Evolutionary conservation across 2,888 invertebrate genomes (phyloP).

Genomic region (Crossocerus cetratus): DNA sequence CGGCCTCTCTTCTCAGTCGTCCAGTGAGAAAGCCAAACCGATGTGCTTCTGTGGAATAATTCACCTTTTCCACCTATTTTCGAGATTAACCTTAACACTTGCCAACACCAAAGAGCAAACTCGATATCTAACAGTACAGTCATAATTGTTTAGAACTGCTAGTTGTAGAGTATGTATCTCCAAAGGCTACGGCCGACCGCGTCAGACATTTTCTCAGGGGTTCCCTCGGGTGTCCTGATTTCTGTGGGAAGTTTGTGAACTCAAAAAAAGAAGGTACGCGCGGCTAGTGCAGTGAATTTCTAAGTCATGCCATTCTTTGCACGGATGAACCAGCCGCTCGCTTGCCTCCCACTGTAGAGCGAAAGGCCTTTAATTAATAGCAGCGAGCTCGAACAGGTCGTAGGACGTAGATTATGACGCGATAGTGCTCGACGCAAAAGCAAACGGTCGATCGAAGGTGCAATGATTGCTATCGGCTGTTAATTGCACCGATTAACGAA

Average conservation of each 20-base stretch:
- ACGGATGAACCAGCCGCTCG: constrained; percentile 53
- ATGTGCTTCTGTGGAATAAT: constrained; percentile 45
- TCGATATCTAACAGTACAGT: neutral
- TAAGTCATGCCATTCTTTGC: constrained; percentile 54
- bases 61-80: constrained; percentile 29
- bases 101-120: constrained; percentile 16
- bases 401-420: constrained; percentile 42
- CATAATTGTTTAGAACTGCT: constrained; percentile 11
- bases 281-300: constrained; percentile 12
- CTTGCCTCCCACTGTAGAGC: constrained; percentile 39
- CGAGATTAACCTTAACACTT: constrained; percentile 17
- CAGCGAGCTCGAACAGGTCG: constrained; percentile 27
- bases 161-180: neutral
- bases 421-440: constrained; percentile 42
- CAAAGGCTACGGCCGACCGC: no score
- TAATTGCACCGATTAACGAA: constrained; percentile 59
- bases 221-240: no score
- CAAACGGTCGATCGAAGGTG: constrained; percentile 22
- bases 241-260: constrained; percentile 37
- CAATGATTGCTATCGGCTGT: constrained; percentile 54
- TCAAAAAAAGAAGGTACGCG: no score
- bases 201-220: no score
- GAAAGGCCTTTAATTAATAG: constrained; percentile 57
- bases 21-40: constrained; percentile 19
- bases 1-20: constrained; percentile 35